Evolutionary conservation across 2,113 vertebrate species (phyloP).

Genomic region (Axis porcinus): DNA sequence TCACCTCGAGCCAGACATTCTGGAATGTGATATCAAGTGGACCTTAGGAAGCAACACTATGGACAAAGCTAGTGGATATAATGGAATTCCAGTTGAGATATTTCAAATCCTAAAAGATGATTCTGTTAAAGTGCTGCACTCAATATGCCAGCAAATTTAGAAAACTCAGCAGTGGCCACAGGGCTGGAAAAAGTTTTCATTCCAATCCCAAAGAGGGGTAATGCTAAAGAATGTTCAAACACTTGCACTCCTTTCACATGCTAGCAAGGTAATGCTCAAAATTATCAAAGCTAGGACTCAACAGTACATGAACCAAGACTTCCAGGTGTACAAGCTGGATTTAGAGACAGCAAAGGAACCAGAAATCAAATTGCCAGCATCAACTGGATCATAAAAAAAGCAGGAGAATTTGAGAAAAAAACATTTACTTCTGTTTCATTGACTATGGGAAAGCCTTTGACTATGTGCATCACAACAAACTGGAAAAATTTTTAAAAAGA

Average conservation of each 20-base stretch:
- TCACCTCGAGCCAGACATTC: not conserved
- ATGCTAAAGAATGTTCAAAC: not conserved
- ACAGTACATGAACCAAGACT: not conserved
- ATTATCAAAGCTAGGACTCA: not conserved
- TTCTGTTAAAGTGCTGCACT: not conserved
- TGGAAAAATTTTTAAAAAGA: not conserved
- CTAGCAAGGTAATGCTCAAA: not conserved
- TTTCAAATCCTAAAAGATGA: not conserved
- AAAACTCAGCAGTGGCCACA: not conserved
- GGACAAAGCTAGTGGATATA: not conserved
- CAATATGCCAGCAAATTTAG: not conserved
- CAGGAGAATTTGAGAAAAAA: not conserved
- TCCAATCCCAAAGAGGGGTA: not conserved
- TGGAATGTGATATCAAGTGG: not conserved
- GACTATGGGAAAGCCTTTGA: not conserved
- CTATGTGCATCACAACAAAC: not conserved
- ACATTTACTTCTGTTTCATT: not conserved
- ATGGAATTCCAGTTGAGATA: not conserved
- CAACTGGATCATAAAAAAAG: not conserved
- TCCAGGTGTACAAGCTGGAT: not conserved
- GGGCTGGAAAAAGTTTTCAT: not conserved
- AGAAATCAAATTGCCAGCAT: not conserved
- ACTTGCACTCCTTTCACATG: not conserved
- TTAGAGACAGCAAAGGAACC: not conserved
- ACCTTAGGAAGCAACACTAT: not conserved